Base-by-base conservation (phyloP, 1,140 invertebrate genomes). In the Triops cancriformis region DNA sequence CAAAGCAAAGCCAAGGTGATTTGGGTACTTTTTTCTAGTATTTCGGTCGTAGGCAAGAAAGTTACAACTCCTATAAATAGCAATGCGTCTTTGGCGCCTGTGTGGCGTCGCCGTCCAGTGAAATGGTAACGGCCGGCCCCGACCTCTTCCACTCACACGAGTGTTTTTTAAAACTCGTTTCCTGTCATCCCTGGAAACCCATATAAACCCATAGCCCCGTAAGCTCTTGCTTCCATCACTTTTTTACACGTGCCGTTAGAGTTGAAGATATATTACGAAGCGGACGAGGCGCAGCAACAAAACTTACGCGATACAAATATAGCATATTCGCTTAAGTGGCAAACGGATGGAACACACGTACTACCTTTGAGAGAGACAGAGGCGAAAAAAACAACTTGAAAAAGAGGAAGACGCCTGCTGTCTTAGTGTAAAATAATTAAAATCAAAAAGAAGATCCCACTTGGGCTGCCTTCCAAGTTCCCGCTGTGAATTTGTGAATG, bases 21-120 rank as follows among this genome's bases (percentile, higher is more conserved):
- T 64, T 64, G 1, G 51, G 51, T 23, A 14, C 2, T 64, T 64
- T 64, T 64, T 64, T 23, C 0, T 14, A 6, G 6, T 64, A 37
- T 64, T 10, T 64, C 51, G 51, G 51, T 23, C 51, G 10, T 64
- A 64, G 23, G 18, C 51, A 64, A 14, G 18, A 23, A 23, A 64
- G 51, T 64, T 64, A 64, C 51, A 14, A 10, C 51, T 64, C 51
- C 51, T 64, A 64, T 64, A 64, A 64, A 64, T 64, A 64, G 51
- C 18, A 64, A 64, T 64, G 51, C 51, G 51, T 64, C 51, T 64
- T 64, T 23, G 51, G 51, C 51, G 51, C 23, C 51, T 64, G 51
- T 64, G 51, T 64, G 51, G 51, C 51, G 51, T 23, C 51, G 51
- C 18, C 51, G 51, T 64, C 51, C 51, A 18, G 51, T 23, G 18